Conservation (phyloP, 1,140 invertebrate genomes). For the Ganaspis sp. region DNA sequence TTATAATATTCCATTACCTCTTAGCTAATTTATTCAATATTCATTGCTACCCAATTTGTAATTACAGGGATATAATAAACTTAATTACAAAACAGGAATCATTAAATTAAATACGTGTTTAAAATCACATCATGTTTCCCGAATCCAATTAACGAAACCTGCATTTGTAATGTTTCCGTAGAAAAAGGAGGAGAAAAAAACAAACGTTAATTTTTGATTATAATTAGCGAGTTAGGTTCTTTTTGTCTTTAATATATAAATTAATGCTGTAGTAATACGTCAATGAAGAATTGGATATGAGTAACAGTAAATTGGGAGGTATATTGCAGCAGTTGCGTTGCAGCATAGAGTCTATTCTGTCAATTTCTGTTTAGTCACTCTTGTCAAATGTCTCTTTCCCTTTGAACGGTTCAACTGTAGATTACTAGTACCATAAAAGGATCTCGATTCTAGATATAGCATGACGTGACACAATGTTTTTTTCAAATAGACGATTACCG, state of each 20-base stretch:
- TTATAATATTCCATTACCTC: neutral
- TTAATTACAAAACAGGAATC: conserved; percentile 22
- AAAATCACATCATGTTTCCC: neutral
- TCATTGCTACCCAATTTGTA: conserved; percentile 11
- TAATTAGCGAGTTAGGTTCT: neutral
- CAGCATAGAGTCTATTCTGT: conserved; percentile 12
- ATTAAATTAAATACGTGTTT: conserved; percentile 10
- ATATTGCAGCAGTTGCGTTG: conserved; percentile 5
- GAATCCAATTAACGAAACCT: conserved; percentile 27
- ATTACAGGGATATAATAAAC: conserved; percentile 19
- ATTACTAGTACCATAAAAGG: conserved; percentile 12
- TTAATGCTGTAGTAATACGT: neutral
- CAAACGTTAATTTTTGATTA: neutral
- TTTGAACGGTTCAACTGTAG: conserved; percentile 19
- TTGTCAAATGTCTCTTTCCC: conserved; percentile 25
- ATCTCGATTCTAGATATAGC: conserved; percentile 15
- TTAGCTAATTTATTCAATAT: neutral
- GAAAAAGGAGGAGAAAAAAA: neutral
- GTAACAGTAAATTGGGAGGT: conserved; percentile 22
- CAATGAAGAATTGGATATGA: conserved; percentile 6
- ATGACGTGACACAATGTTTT: conserved; percentile 21
- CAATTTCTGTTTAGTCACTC: conserved; percentile 28
- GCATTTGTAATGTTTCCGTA: neutral
- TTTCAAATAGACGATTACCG: neutral
- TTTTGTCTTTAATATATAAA: neutral